phyloP scores from a whole-genome alignment of 2,888 invertebrate genomes.

The Didymodactylos carnosus region DNA sequence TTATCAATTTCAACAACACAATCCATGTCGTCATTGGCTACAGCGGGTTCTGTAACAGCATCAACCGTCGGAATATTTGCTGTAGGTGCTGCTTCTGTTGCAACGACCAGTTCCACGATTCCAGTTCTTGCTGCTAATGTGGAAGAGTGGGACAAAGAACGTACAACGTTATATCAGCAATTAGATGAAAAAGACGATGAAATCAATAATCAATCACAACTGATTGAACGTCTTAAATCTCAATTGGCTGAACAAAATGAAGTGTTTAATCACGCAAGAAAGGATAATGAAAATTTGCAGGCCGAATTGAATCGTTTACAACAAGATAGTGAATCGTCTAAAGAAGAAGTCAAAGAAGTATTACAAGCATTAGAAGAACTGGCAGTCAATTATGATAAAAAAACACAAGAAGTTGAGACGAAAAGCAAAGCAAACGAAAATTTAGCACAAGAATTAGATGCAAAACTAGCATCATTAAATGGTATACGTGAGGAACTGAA shows the following conservation, averaged over 20 bases:
- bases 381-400: conserved; percentile 97
- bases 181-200: conserved; percentile 98
- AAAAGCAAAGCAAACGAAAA: conserved; percentile 85
- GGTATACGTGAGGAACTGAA: conserved; percentile 70
- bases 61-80: background rate
- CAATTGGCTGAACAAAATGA: conserved; percentile 89
- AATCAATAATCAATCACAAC: conserved; percentile 89
- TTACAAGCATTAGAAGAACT: conserved; percentile 90
- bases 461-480: conserved; percentile 48
- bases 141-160: conserved; percentile 22
- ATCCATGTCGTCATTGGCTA: background rate
- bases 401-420: conserved; percentile 83
- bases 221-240: conserved; percentile 56
- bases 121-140: background rate
- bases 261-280: conserved; percentile 45
- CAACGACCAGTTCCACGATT: background rate
- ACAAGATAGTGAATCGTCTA: conserved; percentile 53
- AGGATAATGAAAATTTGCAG: conserved; percentile 79
- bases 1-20: background rate
- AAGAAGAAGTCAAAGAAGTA: conserved; percentile 90
- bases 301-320: conserved; percentile 73
- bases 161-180: conserved; percentile 78
- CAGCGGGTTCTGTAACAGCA: background rate
- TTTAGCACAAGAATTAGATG: conserved; percentile 68
- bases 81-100: background rate